Evolutionary conservation across 1,140 invertebrate species (phyloP).

Genomic region (Leptonema lineaticorne): DNA sequence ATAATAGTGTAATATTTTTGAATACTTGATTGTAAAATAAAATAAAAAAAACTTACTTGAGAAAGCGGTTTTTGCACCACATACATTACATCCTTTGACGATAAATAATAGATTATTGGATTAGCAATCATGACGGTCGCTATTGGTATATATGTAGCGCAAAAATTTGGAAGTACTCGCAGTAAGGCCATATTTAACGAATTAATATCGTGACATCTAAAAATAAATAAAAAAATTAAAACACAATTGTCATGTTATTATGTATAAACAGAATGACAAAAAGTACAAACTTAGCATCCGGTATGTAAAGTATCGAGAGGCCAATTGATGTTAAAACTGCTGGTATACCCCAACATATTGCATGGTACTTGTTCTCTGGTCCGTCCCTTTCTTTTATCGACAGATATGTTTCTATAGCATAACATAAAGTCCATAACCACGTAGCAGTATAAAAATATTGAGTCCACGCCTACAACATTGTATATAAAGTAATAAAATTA

Average conservation of each 20-base stretch:
- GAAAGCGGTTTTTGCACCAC: slow-evolving; percentile 61
- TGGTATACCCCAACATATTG: slow-evolving; percentile 69
- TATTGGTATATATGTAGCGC: slow-evolving; percentile 72
- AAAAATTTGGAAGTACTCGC: slow-evolving; percentile 76
- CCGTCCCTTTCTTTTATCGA: slow-evolving; percentile 64
- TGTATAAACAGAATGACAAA: no score
- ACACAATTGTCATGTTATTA: neutral
- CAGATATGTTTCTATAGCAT: slow-evolving; percentile 75
- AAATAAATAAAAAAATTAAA: slow-evolving; percentile 44
- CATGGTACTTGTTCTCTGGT: slow-evolving; percentile 63
- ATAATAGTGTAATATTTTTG: neutral
- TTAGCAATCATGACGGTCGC: slow-evolving; percentile 72
- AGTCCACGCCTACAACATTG: slow-evolving; percentile 75
- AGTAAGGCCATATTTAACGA: slow-evolving; percentile 61
- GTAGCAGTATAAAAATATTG: slow-evolving; percentile 84
- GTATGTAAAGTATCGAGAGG: slow-evolving; percentile 70
- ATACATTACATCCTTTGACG: slow-evolving; percentile 64
- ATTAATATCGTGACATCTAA: slow-evolving; percentile 69
- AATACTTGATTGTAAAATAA: neutral
- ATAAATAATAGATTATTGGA: slow-evolving; percentile 69
- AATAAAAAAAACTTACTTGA: slow-evolving; percentile 46
- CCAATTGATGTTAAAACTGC: slow-evolving; percentile 67
- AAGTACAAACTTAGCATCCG: slow-evolving; percentile 72
- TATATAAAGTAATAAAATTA: neutral
- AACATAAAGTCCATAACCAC: slow-evolving; percentile 82